These are phyloP conservation scores for Irena cyanogastra DNA, from an alignment of 2,113 vertebrate genomes.

Conservation along the genomic window DNA sequence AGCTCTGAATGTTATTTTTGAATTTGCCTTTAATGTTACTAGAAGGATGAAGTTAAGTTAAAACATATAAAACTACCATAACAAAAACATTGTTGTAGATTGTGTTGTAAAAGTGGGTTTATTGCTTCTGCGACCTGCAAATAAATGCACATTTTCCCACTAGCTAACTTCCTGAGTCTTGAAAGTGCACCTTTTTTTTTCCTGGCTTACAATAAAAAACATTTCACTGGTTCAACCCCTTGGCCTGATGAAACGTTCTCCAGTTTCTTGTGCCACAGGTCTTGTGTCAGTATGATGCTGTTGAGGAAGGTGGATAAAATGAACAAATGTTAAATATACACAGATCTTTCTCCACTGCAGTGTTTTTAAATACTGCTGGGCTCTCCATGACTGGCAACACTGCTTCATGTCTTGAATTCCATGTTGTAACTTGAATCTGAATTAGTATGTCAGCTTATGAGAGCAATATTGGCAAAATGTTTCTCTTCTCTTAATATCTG, in stretches of 20 bases:
- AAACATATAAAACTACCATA: not conserved
- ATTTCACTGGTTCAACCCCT: not conserved
- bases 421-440: not conserved
- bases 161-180: not conserved
- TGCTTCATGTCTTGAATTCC: not conserved
- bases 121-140: not conserved
- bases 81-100: not conserved
- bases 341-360: not conserved
- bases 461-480: not conserved
- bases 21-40: not conserved
- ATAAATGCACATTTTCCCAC: not conserved
- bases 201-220: not conserved
- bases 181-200: not conserved
- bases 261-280: not conserved
- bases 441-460: not conserved
- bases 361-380: not conserved
- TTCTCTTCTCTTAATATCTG: not conserved
- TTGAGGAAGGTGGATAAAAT: not conserved
- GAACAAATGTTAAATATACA: not conserved
- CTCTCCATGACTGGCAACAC: accelerated
- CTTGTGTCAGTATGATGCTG: not conserved
- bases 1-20: not conserved
- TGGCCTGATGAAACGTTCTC: not conserved
- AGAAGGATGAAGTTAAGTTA: not conserved
- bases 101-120: not conserved